Conservation (phyloP, 2,888 invertebrate species). For the Troglohyphantes excavatus region DNA sequence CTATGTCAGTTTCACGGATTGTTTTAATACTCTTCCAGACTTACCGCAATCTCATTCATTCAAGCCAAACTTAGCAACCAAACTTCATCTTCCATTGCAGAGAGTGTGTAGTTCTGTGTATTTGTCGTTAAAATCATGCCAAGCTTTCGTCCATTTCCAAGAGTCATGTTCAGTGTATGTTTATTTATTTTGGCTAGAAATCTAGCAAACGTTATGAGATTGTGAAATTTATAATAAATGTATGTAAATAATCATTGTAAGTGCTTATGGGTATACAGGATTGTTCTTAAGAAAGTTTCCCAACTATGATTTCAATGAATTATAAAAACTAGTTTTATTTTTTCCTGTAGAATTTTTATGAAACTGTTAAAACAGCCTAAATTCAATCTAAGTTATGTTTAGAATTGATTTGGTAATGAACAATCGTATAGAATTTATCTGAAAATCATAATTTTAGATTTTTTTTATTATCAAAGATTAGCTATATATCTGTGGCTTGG, state of each 20-base stretch:
- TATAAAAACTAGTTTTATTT: too few species aligned
- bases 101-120: conserved; percentile 44
- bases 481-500: too few species aligned
- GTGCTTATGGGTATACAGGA: background rate
- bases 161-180: conserved; percentile 1
- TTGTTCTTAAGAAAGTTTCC: background rate
- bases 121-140: conserved; percentile 56
- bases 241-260: conserved; percentile 10
- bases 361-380: too few species aligned
- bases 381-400: too few species aligned
- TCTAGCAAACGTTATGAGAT: background rate
- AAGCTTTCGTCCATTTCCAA: conserved; percentile 71
- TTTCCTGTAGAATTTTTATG: too few species aligned
- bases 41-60: conserved; percentile 56
- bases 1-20: background rate
- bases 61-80: conserved; percentile 74
- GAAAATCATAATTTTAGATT: too few species aligned
- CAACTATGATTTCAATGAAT: background rate
- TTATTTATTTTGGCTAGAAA: conserved; percentile 4
- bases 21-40: conserved; percentile 33
- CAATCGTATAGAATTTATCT: too few species aligned
- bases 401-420: too few species aligned
- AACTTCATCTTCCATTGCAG: conserved; percentile 72
- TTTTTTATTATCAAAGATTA: too few species aligned
- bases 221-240: background rate